Percentiles rank a stretch among this genome's conserved stretches.
phyloP scores from a whole-genome alignment of 2,113 vertebrate genomes.

The Chitala chitala region DNA sequence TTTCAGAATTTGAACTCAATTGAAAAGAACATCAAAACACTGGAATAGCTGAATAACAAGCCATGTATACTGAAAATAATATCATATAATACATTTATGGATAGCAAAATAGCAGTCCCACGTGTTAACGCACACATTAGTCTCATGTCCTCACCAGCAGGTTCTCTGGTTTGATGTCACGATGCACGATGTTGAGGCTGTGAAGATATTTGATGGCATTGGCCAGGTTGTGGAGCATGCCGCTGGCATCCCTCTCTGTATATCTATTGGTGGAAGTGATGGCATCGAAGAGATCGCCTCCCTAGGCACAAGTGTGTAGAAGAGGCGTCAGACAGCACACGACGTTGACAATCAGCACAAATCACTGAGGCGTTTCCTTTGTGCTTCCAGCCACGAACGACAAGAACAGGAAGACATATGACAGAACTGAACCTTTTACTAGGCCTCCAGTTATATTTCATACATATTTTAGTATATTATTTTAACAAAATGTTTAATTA shows the following conservation, averaged over 20 bases:
- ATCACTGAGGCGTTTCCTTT: background rate
- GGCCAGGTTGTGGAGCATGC: constrained; percentile 93
- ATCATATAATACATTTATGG: too few relatives aligned
- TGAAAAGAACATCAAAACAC: too few relatives aligned
- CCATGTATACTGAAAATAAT: too few relatives aligned
- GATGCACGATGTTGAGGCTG: constrained; percentile 42
- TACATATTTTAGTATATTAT: background rate
- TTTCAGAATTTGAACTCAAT: background rate
- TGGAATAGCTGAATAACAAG: background rate
- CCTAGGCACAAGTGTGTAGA: constrained; percentile 55
- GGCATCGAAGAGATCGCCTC: constrained; percentile 95
- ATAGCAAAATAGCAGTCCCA: too few relatives aligned
- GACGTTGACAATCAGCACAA: background rate
- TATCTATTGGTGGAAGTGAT: constrained; percentile 96
- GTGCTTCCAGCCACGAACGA: background rate
- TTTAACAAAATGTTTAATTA: background rate
- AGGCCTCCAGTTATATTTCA: background rate
- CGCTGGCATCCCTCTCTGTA: constrained; percentile 89
- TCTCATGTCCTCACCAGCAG: background rate
- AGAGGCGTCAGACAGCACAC: background rate
- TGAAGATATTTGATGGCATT: constrained; percentile 98
- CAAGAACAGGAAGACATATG: background rate
- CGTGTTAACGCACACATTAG: background rate
- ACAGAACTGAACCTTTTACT: background rate
- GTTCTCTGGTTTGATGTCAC: constrained; percentile 16